Base-by-base conservation (phyloP, 92 coral and sea anemone species). In the Ricordea florida region DNA sequence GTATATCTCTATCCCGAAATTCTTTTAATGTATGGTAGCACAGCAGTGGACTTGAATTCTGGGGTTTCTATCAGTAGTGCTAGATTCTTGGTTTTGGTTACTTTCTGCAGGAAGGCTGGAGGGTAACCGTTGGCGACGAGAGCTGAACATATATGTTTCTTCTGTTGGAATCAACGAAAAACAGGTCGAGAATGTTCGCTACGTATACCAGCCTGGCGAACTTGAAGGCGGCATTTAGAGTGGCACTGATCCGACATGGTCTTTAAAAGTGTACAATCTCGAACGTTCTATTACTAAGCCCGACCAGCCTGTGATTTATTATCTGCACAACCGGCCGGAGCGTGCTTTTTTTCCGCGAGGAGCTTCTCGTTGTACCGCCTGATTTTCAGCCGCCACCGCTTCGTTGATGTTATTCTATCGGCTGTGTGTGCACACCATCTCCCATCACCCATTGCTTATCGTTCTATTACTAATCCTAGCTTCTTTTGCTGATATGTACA, bases 151-250 rank as follows among this genome's bases (percentile, higher is more conserved):
- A n/a, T n/a, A n/a, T n/a, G n/a, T n/a, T n/a, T n/a, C n/a, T n/a
- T n/a, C n/a, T n/a, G n/a, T n/a, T n/a, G n/a, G n/a, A n/a, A n/a
- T n/a, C n/a, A n/a, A n/a, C n/a, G n/a, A n/a, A n/a, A n/a, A n/a
- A n/a, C n/a, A n/a, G n/a, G n/a, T n/a, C n/a, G n/a, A n/a, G n/a
- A n/a, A n/a, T n/a, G n/a, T n/a, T n/a, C n/a, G n/a, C n/a, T n/a
- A n/a, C n/a, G n/a, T 16, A 31, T 47, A 28, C 20, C 33, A 45
- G 38, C 18, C 61, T 7, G 74, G 74, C n/a, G 74, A 62, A 14
- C n/a, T n/a, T n/a, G n/a, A n/a, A n/a, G n/a, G n/a, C n/a, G n/a
- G n/a, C n/a, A n/a, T n/a, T n/a, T n/a, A n/a, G n/a, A n/a, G n/a
- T n/a, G n/a, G n/a, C n/a, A n/a, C n/a, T n/a, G n/a, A n/a, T n/a